A percentile compares a stretch with the other conserved stretches of the same genome.
phyloP scores from a whole-genome alignment of 2,888 invertebrate species.

The Tyria jacobaeae region DNA sequence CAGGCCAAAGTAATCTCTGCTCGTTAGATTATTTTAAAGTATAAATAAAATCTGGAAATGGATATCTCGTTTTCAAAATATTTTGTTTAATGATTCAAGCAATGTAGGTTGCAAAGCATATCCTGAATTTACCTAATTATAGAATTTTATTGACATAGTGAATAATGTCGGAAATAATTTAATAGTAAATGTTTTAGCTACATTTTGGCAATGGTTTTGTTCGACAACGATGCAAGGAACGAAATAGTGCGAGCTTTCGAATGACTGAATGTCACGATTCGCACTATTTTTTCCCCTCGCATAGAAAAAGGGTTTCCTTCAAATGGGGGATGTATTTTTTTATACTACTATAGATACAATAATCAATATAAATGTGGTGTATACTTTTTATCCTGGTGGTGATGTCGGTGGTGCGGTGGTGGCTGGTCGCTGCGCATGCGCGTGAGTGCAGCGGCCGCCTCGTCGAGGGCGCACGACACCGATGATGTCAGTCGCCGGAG shows the following conservation, averaged over 20 bases:
- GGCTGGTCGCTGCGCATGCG: constrained; percentile 97
- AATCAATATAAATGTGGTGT: constrained; percentile 34
- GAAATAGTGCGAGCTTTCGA: background rate
- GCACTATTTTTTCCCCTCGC: no score
- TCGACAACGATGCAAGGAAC: background rate
- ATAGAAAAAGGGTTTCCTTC: no score
- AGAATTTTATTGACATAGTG: background rate
- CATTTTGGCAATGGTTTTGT: background rate
- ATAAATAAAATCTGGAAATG: background rate
- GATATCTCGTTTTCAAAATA: background rate
- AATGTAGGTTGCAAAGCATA: background rate
- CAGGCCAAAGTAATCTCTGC: constrained; percentile 31
- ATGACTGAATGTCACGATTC: background rate
- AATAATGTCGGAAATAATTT: background rate
- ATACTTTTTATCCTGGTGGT: constrained; percentile 80
- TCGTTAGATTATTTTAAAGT: background rate
- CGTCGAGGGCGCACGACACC: constrained; percentile 97
- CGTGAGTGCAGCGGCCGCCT: constrained; percentile 98
- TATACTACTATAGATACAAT: no score
- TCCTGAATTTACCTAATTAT: background rate
- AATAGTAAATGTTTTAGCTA: background rate
- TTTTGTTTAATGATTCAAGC: no score
- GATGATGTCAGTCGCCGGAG: constrained; percentile 94
- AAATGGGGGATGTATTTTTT: no score
- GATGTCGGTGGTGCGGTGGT: constrained; percentile 84